These are phyloP conservation scores for Pelochelys cantorii DNA, from an alignment of 2,797 vertebrate genomes.

Conservation along the genomic window DNA sequence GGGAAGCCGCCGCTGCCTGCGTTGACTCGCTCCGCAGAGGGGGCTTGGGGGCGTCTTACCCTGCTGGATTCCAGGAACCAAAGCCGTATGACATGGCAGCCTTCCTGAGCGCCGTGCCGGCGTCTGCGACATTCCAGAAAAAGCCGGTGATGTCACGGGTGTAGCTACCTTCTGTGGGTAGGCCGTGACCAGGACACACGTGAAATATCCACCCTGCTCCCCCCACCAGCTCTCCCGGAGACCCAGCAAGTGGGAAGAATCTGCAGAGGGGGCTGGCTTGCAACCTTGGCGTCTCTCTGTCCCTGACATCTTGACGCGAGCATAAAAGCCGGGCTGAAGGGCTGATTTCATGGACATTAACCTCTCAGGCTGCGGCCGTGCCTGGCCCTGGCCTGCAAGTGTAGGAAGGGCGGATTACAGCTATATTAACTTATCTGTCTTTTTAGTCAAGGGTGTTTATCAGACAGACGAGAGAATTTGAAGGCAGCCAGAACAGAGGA, in stretches of 20 bases:
- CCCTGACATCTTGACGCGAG: neutral
- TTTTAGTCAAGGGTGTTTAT: neutral
- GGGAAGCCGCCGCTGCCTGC: neutral
- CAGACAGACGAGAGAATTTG: neutral
- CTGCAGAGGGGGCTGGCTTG: too few relatives aligned
- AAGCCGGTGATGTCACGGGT: neutral
- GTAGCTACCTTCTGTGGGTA: neutral
- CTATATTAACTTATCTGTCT: neutral
- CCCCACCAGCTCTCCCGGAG: neutral
- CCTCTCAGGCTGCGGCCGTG: neutral
- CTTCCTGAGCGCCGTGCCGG: neutral
- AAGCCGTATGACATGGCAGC: neutral
- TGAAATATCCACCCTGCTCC: neutral
- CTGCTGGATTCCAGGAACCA: neutral
- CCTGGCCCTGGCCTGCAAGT: neutral
- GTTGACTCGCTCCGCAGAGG: neutral
- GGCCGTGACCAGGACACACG: neutral
- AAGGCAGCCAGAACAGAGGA: neutral
- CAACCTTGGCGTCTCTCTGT: accelerated
- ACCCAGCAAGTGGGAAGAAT: neutral
- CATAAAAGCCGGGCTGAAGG: neutral
- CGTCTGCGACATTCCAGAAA: neutral
- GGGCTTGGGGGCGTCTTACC: neutral
- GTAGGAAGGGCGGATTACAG: neutral
- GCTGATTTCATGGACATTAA: conserved; percentile 9